Conservation (phyloP, 2,113 vertebrate genomes). For the Amblyornis subalaris region DNA sequence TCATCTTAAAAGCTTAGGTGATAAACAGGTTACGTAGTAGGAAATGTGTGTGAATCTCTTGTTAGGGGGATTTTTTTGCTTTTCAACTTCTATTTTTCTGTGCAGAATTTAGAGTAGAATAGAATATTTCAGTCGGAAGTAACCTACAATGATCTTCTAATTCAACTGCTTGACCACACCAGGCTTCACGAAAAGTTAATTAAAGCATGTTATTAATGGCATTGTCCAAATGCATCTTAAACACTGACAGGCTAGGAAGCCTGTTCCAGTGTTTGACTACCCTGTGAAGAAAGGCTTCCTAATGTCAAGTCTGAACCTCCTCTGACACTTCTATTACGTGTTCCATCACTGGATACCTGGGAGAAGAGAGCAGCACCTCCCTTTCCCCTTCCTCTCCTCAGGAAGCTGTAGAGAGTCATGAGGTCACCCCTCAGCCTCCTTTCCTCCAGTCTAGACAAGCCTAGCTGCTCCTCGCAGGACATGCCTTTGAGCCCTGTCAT, state of each 20-base stretch:
- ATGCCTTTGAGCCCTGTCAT: neutral
- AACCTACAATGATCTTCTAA: neutral
- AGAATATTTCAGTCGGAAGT: neutral
- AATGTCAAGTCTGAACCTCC: neutral
- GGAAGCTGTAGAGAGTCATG: neutral
- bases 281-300: neutral
- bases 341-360: neutral
- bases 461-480: neutral
- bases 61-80: neutral
- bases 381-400: neutral
- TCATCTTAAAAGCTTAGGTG: neutral
- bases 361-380: neutral
- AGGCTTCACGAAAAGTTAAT: neutral
- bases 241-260: neutral
- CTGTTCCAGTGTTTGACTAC: neutral
- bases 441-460: neutral
- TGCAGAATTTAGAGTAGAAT: neutral
- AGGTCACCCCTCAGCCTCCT: neutral
- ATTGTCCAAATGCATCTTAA: neutral
- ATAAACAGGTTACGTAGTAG: neutral
- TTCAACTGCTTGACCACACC: neutral
- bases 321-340: accelerated
- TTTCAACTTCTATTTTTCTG: neutral
- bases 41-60: neutral
- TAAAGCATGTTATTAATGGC: neutral